phyloP scores from a whole-genome alignment of 2,113 vertebrate species.

The Dascyllus trimaculatus region DNA sequence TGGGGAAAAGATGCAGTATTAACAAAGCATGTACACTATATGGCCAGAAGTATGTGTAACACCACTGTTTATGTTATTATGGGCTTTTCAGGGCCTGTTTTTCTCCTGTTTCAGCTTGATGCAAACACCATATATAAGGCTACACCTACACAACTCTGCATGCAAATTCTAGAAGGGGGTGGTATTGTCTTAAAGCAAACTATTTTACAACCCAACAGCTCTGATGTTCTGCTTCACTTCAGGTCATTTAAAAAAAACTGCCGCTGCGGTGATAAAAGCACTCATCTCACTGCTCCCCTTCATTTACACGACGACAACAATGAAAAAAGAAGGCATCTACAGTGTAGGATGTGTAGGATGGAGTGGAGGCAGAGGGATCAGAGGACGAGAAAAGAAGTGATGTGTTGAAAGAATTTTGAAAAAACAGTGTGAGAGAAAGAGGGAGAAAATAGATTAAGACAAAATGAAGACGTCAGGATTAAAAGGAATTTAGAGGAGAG shows the following conservation, averaged over 20 bases:
- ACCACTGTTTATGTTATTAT: background rate
- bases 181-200: background rate
- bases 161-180: background rate
- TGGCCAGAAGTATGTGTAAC: background rate
- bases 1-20: background rate
- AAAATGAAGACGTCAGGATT: slow-evolving; percentile 20
- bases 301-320: background rate
- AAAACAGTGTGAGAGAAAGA: background rate
- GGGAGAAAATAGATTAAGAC: background rate
- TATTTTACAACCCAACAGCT: background rate
- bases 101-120: too few relatives aligned
- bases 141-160: background rate
- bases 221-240: background rate
- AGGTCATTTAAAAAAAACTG: background rate
- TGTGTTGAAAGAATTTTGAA: background rate
- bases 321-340: background rate
- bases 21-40: background rate
- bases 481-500: slow-evolving; percentile 18
- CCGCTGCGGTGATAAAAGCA: background rate
- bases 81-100: too few relatives aligned
- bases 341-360: background rate
- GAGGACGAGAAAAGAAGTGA: background rate
- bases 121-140: too few relatives aligned
- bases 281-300: slow-evolving; percentile 4
- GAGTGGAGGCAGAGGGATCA: slow-evolving; percentile 16